Conservation (phyloP, 2,113 vertebrate genomes). For the Phoxinus phoxinus region DNA sequence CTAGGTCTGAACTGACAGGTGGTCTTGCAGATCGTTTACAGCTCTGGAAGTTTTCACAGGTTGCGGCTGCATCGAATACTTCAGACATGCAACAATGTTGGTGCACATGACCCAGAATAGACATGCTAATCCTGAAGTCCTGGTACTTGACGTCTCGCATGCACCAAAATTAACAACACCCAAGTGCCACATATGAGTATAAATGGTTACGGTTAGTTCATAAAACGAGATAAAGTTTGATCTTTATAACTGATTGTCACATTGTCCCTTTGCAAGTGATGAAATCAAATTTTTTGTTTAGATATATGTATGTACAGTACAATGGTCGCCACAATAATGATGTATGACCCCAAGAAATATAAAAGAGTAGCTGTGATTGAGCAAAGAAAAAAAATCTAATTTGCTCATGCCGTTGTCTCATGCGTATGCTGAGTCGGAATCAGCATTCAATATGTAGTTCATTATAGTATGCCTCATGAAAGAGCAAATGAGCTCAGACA, state of each 20-base stretch:
- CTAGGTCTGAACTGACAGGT: slow-evolving; percentile 41
- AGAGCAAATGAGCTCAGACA: background rate
- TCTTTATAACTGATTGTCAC: no score
- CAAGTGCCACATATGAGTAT: background rate
- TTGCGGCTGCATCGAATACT: slow-evolving; percentile 53
- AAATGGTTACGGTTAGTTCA: background rate
- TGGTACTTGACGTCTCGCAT: background rate
- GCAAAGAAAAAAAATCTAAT: no score
- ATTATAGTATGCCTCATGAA: background rate
- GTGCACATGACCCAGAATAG: background rate
- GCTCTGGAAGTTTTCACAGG: slow-evolving; percentile 58
- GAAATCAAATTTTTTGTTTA: background rate
- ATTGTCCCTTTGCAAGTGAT: background rate
- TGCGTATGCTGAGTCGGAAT: background rate
- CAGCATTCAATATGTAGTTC: background rate
- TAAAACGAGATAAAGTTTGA: background rate
- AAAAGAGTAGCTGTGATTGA: no score
- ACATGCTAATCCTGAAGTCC: background rate
- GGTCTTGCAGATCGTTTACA: slow-evolving; percentile 51
- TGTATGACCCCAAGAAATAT: background rate
- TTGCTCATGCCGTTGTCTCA: background rate
- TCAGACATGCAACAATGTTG: slow-evolving; percentile 53
- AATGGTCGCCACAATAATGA: background rate
- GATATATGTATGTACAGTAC: background rate
- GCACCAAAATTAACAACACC: background rate